Evolutionary conservation across 1,140 invertebrate genomes (phyloP).

Genomic region (Drosophila melanica): DNA sequence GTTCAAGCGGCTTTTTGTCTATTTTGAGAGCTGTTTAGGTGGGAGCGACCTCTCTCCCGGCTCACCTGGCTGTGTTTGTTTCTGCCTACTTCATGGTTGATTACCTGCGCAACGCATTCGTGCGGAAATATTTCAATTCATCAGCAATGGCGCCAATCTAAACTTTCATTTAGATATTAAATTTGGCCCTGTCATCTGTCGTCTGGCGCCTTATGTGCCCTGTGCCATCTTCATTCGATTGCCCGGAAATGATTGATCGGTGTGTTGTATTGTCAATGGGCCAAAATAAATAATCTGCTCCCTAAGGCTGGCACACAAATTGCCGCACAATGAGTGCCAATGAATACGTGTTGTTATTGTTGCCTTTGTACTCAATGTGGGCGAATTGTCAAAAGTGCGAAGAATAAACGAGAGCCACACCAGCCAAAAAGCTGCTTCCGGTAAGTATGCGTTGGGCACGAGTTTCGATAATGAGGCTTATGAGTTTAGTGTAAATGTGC

Average conservation of each 20-base stretch:
- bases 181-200: conserved; percentile 11
- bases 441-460: neutral
- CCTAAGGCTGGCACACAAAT: conserved; percentile 35
- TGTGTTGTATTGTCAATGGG: conserved; percentile 44
- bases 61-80: conserved; percentile 9
- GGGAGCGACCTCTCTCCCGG: neutral
- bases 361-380: conserved; percentile 8
- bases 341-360: conserved; percentile 13
- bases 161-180: conserved; percentile 76
- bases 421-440: conserved; percentile 6
- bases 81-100: conserved; percentile 65
- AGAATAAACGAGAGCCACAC: conserved; percentile 52
- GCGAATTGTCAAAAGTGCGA: conserved; percentile 62
- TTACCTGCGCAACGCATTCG: conserved; percentile 71
- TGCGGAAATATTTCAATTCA: conserved; percentile 79
- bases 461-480: neutral
- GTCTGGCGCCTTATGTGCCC: neutral
- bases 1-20: conserved; percentile 45
- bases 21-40: conserved; percentile 38
- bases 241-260: conserved; percentile 76
- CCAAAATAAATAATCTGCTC: conserved; percentile 65
- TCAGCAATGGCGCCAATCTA: conserved; percentile 62
- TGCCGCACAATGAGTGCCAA: conserved; percentile 55
- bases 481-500: neutral
- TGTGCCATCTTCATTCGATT: conserved; percentile 66